These are phyloP conservation scores for Aplodontia rufa DNA, from an alignment of 2,113 vertebrate species.

Conservation along the genomic window DNA sequence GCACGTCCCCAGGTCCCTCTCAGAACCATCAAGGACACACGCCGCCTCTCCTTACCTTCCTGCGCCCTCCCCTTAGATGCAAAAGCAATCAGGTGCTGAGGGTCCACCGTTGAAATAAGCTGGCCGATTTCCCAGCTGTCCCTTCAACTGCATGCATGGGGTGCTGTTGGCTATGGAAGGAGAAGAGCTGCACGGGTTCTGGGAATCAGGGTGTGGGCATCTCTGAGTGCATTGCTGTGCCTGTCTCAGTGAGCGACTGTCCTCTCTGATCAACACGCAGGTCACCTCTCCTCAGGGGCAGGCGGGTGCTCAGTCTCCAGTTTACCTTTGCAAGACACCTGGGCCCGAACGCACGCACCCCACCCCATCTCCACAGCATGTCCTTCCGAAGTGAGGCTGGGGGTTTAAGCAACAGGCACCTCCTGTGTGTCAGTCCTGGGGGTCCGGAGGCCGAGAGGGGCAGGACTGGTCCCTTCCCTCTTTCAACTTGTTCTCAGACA, in stretches of 20 bases:
- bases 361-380: accelerated
- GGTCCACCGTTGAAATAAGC: no score
- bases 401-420: accelerated
- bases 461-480: no score
- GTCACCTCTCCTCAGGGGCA: neutral
- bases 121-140: no score
- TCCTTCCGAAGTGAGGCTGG: neutral
- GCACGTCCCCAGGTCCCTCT: accelerated
- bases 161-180: neutral
- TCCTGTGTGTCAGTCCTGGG: no score
- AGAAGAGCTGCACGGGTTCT: neutral
- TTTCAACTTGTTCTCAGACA: no score
- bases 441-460: no score
- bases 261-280: no score
- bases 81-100: no score
- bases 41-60: accelerated
- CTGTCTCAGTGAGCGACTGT: accelerated
- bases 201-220: neutral
- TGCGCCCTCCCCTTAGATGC: accelerated
- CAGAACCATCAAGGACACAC: accelerated
- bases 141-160: neutral
- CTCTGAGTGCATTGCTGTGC: accelerated
- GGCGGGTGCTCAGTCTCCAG: neutral
- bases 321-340: neutral
- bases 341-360: accelerated